These are phyloP conservation scores for Nycticorax nycticorax DNA, from an alignment of 2,113 vertebrate species.

Conservation along the genomic window DNA sequence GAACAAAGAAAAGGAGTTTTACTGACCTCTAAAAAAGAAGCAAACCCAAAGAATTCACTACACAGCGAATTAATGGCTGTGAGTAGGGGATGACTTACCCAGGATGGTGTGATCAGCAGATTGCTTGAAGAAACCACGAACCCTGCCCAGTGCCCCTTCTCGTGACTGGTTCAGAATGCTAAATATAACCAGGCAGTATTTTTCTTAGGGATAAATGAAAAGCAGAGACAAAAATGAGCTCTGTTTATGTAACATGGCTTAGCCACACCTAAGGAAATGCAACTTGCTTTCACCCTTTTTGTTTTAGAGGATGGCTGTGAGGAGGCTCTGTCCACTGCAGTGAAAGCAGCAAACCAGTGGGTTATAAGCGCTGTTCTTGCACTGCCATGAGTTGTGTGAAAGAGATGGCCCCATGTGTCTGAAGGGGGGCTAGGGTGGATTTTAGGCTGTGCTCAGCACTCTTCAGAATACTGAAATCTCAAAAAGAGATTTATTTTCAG, in stretches of 20 bases:
- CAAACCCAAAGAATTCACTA: background rate
- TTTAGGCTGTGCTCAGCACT: background rate
- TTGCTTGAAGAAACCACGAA: background rate
- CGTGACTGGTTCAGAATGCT: background rate
- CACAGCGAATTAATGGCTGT: background rate
- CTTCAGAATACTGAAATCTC: background rate
- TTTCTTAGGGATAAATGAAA: background rate
- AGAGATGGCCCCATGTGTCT: background rate
- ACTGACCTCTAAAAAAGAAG: background rate
- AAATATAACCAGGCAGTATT: background rate
- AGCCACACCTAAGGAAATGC: constrained; percentile 2
- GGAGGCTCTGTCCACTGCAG: background rate
- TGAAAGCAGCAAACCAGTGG: background rate
- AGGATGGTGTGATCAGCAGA: background rate
- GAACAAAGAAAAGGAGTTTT: background rate
- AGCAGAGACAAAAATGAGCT: background rate
- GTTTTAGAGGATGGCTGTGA: background rate
- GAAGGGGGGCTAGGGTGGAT: background rate
- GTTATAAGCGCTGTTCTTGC: background rate
- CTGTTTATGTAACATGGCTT: background rate
- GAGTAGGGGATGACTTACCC: background rate
- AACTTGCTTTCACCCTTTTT: background rate
- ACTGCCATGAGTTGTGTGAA: background rate
- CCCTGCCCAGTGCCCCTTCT: background rate
- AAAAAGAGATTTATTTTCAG: background rate